A percentile compares a stretch with the other conserved stretches of the same genome.
These are phyloP conservation scores for Reticulitermes speratus DNA, from an alignment of 1,140 invertebrate genomes.

Conservation along the genomic window DNA sequence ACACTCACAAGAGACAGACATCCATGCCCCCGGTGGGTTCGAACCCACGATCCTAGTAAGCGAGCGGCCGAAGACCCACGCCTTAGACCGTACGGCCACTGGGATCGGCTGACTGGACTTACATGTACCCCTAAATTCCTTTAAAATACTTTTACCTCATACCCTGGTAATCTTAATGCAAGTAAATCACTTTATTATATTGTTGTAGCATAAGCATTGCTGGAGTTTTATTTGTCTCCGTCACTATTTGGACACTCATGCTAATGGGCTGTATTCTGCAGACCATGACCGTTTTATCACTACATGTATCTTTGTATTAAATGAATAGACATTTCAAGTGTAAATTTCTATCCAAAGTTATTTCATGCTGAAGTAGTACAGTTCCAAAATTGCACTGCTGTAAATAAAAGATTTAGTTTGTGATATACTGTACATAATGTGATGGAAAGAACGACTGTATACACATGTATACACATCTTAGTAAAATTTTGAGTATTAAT, in stretches of 20 bases:
- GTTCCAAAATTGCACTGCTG: neutral
- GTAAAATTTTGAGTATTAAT: neutral
- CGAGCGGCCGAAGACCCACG: too few relatives aligned
- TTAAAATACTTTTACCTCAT: neutral
- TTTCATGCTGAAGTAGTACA: neutral
- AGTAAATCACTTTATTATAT: neutral
- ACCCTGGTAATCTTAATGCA: neutral
- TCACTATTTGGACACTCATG: neutral
- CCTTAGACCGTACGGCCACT: too few relatives aligned
- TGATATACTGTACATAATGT: neutral
- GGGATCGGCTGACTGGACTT: neutral
- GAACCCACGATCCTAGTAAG: too few relatives aligned
- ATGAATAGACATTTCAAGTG: neutral
- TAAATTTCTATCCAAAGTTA: neutral
- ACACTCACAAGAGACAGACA: too few relatives aligned
- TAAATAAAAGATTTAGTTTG: slow-evolving; percentile 2
- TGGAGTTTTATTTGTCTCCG: neutral
- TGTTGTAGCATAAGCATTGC: neutral
- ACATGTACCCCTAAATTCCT: neutral
- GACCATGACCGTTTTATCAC: neutral
- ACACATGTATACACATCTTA: neutral
- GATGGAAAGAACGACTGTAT: neutral
- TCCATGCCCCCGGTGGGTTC: too few relatives aligned
- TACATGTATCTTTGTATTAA: neutral
- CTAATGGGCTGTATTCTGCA: neutral